A percentile compares a stretch with the other conserved stretches of the same genome.
Conservation (phyloP, 2,113 vertebrate species). For the Gila orcuttii region DNA sequence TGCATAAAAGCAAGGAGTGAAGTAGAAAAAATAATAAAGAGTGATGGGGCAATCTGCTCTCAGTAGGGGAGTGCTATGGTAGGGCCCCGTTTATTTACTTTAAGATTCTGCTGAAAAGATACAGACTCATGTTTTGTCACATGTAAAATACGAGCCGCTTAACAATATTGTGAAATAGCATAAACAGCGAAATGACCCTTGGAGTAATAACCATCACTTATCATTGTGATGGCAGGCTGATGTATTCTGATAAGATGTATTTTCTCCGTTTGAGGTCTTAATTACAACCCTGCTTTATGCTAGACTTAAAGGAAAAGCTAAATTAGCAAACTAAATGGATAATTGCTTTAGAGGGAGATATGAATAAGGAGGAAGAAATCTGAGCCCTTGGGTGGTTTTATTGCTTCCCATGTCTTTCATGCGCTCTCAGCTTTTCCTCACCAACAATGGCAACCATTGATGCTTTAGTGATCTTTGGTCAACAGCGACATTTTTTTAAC, state of each 20-base stretch:
- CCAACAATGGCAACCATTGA: constrained; percentile 47
- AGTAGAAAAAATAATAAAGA: constrained; percentile 48
- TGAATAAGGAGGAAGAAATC: constrained; percentile 50
- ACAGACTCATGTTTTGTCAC: constrained; percentile 60
- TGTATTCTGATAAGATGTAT: constrained; percentile 48
- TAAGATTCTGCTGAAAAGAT: constrained; percentile 54
- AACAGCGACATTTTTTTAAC: constrained; percentile 9
- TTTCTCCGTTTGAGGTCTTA: constrained; percentile 27
- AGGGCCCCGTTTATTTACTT: constrained; percentile 57
- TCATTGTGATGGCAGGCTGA: constrained; percentile 11
- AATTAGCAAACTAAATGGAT: constrained; percentile 52
- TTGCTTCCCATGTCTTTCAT: constrained; percentile 38
- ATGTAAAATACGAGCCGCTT: constrained; percentile 59
- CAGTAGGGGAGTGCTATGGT: constrained; percentile 47
- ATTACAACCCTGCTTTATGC: constrained; percentile 16
- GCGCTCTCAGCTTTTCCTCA: constrained; percentile 37
- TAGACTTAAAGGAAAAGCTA: constrained; percentile 49
- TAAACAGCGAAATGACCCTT: constrained; percentile 56
- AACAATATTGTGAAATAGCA: constrained; percentile 58
- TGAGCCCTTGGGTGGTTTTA: constrained; percentile 51
- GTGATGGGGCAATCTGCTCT: constrained; percentile 47
- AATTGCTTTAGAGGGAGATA: constrained; percentile 46
- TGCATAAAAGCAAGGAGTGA: constrained; percentile 50
- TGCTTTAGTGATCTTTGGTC: constrained; percentile 61
- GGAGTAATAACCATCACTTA: constrained; percentile 57